Base-by-base conservation (phyloP, 2,113 vertebrate genomes). In the Siphamia tubifer region DNA sequence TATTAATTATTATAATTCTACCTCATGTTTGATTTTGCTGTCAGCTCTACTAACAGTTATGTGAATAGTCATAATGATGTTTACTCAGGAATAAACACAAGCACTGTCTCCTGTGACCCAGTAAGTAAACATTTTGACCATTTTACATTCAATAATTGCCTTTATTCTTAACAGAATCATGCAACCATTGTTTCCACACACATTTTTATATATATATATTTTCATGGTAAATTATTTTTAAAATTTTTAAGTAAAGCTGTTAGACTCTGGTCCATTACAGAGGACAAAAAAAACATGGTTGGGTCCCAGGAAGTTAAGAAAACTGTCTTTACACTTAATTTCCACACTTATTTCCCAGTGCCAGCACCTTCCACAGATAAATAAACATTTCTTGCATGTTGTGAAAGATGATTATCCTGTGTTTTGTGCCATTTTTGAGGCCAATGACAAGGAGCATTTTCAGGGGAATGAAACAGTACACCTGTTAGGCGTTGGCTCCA, bases 401-500 rank as follows among this genome's bases (percentile, higher is more conserved):
- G 24, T 8, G 30, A 2, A 20, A 40, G 27, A 54, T 71, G 36
- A 16, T 72, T 31, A 32, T 27, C 6, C 0, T 38, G 16, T 24
- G n/a, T 65, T 48, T 1, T 43, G 7, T 31, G 48, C 35, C 35
- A 20, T 49, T 52, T 87, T 73, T 82, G 42, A 81, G 74, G 69
- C 20, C 32, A 83, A 40, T 54, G 72, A 72, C 79, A 69, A 74
- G 66, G 77, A 90, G 85, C 89, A 54, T 61, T 86, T 89, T 81
- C 79, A 90, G 80, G 76, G 70, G 69, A 84, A 74, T 92, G 93
- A 93, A 94, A 94, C 65, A 60, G 82, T 89, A 93, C 92, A 93
- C 91, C 91, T 89, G 81, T 1, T 87, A 94, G 93, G 93, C 90
- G 93, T 94, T 94, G 93, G 86, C 92, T 78, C 66, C n/a, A 66